Evolutionary conservation across 2,888 invertebrate genomes (phyloP).

Genomic region (Nemoura dubitans): DNA sequence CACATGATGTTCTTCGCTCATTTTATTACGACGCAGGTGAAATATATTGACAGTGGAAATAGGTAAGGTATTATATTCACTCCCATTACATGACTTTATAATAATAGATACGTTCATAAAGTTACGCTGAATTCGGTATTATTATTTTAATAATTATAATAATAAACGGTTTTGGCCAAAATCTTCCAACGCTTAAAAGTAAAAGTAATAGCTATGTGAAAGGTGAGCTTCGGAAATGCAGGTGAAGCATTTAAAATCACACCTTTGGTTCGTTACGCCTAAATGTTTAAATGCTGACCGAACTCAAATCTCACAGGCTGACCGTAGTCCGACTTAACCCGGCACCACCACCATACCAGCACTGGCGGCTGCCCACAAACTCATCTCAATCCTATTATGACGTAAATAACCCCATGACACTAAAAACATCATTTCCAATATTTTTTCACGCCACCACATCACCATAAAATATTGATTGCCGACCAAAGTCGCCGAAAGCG

Average conservation of each 20-base stretch:
- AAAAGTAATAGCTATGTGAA: neutral
- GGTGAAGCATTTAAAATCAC: neutral
- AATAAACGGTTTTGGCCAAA: neutral
- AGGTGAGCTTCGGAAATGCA: neutral
- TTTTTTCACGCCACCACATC: neutral
- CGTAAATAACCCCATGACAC: constrained; percentile 7
- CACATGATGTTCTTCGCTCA: too few relatives aligned
- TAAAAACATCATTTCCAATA: constrained; percentile 12
- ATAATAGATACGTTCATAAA: neutral
- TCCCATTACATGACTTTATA: neutral
- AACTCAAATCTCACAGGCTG: neutral
- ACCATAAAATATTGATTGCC: neutral
- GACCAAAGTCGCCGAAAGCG: neutral
- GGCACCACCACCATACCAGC: neutral
- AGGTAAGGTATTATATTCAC: neutral
- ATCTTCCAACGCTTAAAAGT: neutral
- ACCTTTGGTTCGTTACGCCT: neutral
- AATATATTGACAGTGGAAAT: too few relatives aligned
- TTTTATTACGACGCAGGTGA: too few relatives aligned
- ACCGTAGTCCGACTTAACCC: neutral
- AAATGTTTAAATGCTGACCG: neutral
- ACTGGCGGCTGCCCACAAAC: neutral
- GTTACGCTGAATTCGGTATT: neutral
- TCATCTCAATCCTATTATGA: neutral
- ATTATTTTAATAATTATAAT: neutral